Evolutionary conservation across 2,888 invertebrate species (phyloP).

Genomic region (Argynnis bischoffii): DNA sequence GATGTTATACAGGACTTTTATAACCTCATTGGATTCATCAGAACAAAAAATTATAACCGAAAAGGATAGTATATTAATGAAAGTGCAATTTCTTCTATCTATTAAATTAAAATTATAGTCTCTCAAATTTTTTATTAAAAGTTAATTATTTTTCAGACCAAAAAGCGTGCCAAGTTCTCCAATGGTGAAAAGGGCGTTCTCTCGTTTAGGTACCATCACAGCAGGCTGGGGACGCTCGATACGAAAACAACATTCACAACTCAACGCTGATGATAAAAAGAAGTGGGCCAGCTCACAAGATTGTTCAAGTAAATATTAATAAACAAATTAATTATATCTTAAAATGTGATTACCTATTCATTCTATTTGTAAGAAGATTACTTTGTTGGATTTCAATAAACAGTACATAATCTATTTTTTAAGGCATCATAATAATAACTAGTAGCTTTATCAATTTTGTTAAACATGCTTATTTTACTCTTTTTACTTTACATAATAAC

Average conservation of each 20-base stretch:
- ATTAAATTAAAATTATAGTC: no score
- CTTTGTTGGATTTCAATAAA: neutral
- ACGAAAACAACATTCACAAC: slow-evolving; percentile 90
- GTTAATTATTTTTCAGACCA: slow-evolving; percentile 78
- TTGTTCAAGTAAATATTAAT: slow-evolving; percentile 88
- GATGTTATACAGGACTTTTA: no score
- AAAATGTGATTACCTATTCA: neutral
- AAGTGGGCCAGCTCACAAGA: slow-evolving; percentile 96
- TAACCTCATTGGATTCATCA: no score
- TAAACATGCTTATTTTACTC: no score
- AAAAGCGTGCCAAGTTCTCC: slow-evolving; percentile 97
- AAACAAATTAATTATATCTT: neutral
- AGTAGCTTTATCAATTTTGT: no score
- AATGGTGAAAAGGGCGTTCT: slow-evolving; percentile 96
- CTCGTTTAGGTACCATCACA: slow-evolving; percentile 93
- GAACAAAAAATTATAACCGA: neutral
- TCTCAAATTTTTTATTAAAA: no score
- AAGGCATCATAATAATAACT: no score
- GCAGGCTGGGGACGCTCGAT: slow-evolving; percentile 95
- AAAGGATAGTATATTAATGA: no score
- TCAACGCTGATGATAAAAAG: slow-evolving; percentile 93
- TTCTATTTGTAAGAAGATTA: neutral
- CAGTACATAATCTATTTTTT: no score
- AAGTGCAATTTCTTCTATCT: no score
- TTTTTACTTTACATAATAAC: no score